Percentiles rank a stretch among this genome's conserved stretches.
Evolutionary conservation across 2,888 invertebrate species (phyloP).

Genomic region (Eupeodes latifasciatus): DNA sequence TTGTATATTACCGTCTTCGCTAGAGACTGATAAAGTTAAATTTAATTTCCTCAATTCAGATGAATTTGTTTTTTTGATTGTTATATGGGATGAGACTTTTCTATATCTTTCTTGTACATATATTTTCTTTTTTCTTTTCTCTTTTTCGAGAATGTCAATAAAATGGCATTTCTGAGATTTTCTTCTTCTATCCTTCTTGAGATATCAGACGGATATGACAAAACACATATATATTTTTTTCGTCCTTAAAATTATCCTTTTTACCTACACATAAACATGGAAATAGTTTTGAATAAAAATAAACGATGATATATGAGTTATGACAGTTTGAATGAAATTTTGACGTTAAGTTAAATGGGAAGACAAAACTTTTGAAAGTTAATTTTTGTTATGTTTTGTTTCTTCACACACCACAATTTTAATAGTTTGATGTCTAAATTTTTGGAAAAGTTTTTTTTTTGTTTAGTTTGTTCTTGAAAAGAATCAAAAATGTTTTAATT

Average conservation of each 20-base stretch:
- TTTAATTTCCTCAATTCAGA: constrained; percentile 69
- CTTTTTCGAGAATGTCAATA: constrained; percentile 7
- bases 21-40: constrained; percentile 72
- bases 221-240: not conserved
- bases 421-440: constrained; percentile 2
- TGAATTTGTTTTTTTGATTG: constrained; percentile 57
- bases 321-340: constrained; percentile 64
- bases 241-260: not conserved
- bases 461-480: too few relatives aligned
- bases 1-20: constrained; percentile 41
- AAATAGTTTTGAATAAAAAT: constrained; percentile 47
- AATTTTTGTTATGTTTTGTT: constrained; percentile 1
- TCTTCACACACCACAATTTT: not conserved
- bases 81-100: constrained; percentile 20
- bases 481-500: too few relatives aligned
- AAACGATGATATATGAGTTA: constrained; percentile 35
- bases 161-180: constrained; percentile 25
- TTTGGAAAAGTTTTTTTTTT: not conserved
- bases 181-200: not conserved
- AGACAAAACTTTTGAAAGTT: constrained; percentile 11
- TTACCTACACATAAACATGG: not conserved
- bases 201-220: too few relatives aligned
- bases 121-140: not conserved
- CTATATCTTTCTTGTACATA: not conserved
- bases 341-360: constrained; percentile 50